These are phyloP conservation scores for Drosophila colorata DNA, from an alignment of 2,888 invertebrate species.

Conservation along the genomic window DNA sequence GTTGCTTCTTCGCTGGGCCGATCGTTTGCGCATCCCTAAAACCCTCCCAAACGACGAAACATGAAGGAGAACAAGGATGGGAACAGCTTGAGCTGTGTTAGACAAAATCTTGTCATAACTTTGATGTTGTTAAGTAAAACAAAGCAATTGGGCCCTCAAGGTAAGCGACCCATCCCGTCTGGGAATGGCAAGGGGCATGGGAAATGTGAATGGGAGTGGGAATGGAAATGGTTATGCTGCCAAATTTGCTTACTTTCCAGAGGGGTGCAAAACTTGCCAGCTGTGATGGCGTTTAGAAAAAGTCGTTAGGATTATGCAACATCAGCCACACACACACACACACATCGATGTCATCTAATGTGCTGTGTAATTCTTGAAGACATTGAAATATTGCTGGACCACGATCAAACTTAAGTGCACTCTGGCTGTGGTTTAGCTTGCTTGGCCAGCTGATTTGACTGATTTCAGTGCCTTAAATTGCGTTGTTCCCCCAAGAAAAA, in stretches of 20 bases:
- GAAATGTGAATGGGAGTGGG: conserved; percentile 12
- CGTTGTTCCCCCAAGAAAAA: conserved; percentile 27
- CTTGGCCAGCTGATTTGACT: conserved; percentile 49
- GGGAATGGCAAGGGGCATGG: conserved; percentile 52
- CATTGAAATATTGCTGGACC: conserved; percentile 74
- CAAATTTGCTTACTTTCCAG: conserved; percentile 57
- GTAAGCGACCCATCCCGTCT: conserved; percentile 58
- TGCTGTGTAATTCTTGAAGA: conserved; percentile 70
- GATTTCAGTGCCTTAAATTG: conserved; percentile 57
- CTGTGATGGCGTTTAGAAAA: conserved; percentile 26
- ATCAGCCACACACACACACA: conserved; percentile 34
- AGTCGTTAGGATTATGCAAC: conserved; percentile 64
- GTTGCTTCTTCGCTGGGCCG: conserved; percentile 21
- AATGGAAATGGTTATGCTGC: conserved; percentile 29
- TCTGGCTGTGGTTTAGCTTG: conserved; percentile 43
- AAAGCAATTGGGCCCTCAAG: conserved; percentile 68
- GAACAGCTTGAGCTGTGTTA: conserved; percentile 64
- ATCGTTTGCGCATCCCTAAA: conserved; percentile 55
- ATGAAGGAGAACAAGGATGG: conserved; percentile 18
- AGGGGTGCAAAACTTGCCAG: conserved; percentile 64
- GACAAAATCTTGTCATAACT: conserved; percentile 83
- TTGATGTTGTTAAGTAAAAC: conserved; percentile 80
- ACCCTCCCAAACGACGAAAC: conserved; percentile 48
- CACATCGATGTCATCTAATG: conserved; percentile 67
- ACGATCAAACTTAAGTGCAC: conserved; percentile 31